A percentile compares a stretch with the other conserved stretches of the same genome.
Evolutionary conservation across 2,113 vertebrate species (phyloP).

Genomic region (Tragelaphus scriptus): DNA sequence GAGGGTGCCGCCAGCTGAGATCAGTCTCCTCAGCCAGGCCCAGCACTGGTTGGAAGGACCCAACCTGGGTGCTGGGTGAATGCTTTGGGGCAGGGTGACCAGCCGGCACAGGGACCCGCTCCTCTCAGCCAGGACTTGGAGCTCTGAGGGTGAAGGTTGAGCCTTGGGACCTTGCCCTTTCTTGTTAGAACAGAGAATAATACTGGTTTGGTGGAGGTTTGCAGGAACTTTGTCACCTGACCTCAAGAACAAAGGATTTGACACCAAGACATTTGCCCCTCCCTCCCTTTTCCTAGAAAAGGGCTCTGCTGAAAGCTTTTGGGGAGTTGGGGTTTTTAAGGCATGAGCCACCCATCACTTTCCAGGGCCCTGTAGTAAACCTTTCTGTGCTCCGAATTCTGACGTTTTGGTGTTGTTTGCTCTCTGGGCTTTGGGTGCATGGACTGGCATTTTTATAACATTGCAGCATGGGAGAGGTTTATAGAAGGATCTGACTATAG

Average conservation of each 20-base stretch:
- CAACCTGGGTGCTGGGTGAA: not conserved
- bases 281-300: not conserved
- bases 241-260: not conserved
- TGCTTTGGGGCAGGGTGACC: not conserved
- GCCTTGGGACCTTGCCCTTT: not conserved
- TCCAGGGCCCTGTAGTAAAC: not conserved
- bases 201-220: not conserved
- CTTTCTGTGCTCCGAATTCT: not conserved
- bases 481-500: not conserved
- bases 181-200: not conserved
- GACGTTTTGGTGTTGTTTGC: not conserved
- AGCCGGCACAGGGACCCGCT: rapidly evolving
- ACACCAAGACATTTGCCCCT: not conserved
- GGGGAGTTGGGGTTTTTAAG: not conserved
- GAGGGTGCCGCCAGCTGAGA: not conserved
- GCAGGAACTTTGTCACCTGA: not conserved
- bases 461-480: not conserved
- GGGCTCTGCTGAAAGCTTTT: not conserved
- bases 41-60: not conserved
- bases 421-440: not conserved
- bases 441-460: not conserved
- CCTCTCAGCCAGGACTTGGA: not conserved
- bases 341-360: not conserved
- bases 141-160: not conserved
- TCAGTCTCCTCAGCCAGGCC: not conserved